Base-by-base conservation (phyloP, 2,888 invertebrate genomes). In the Macrophya annulata region DNA sequence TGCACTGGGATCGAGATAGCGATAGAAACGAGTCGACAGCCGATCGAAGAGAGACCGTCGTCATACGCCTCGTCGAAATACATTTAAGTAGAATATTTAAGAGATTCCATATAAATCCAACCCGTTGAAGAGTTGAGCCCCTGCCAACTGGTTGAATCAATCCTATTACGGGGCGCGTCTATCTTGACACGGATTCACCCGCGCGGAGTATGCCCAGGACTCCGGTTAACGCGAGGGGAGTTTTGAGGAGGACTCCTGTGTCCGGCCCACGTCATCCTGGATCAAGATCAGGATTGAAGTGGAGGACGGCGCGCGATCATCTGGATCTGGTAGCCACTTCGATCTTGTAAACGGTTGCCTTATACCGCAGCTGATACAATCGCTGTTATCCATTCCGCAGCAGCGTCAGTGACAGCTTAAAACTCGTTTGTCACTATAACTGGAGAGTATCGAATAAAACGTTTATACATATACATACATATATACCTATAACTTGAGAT, bases 91-190 rank as follows among this genome's bases (percentile, higher is more conserved):
- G 85, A 88, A 85, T 85, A 83, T 89, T 89, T 86, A 86, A 89
- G 89, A 89, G 89, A 90, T 89, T 89, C 87, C 86, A 86, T 89
- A 88, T 90, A 89, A 91, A 89, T 88, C 88, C 79, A 79, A 83
- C 82, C 85, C 85, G 88, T 87, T 87, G 87, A 88, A 88, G 88
- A 85, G 85, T 51, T 85, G 85, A 85, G 86, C 85, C 81, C 85
- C 87, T 81, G 86, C 84, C 86, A 85, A 79, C 45, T 59, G 85
- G 83, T 77, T 85, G 89, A 89, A 92, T 90, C 91, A 92, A 91
- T 91, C 90, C 91, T 90, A 90, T 92, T 90, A 90, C 87, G 85
- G 87, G 88, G 88, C 89, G 88, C 87, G 89, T 89, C 90, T 88
- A 89, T 90, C 92, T 89, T 86, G 81, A 87, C 88, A 86, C 87